Percentiles rank a stretch among this genome's conserved stretches.
phyloP scores from a whole-genome alignment of 2,888 invertebrate genomes.

The Kuschelorhynchus macadamiae region DNA sequence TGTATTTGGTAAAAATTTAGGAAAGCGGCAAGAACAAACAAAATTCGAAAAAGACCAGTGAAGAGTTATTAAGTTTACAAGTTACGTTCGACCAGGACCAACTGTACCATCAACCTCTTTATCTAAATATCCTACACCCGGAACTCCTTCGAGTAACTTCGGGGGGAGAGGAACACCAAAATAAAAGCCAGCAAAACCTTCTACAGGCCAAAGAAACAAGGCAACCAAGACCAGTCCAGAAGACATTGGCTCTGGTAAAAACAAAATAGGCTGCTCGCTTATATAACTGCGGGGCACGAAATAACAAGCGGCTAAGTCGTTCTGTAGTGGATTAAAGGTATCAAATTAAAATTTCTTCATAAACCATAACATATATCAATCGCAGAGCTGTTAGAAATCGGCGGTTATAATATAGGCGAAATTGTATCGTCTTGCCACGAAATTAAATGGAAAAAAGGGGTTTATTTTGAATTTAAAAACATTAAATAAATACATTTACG shows the following conservation, averaged over 20 bases:
- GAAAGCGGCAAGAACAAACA: constrained; percentile 27
- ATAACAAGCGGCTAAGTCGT: constrained; percentile 28
- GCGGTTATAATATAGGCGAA: constrained; percentile 22
- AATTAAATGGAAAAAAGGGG: constrained; percentile 27
- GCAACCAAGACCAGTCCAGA: constrained; percentile 14
- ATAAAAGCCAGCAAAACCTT: constrained; percentile 2
- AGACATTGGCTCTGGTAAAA: not conserved
- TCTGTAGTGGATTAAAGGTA: constrained; percentile 28
- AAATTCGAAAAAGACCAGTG: constrained; percentile 26
- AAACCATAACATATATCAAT: not conserved
- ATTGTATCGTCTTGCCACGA: constrained; percentile 33
- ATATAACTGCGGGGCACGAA: constrained; percentile 30
- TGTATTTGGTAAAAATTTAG: constrained; percentile 21
- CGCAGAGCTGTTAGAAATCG: constrained; percentile 8
- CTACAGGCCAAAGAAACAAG: constrained; percentile 4
- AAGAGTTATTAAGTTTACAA: constrained; percentile 20
- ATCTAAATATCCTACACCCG: no score
- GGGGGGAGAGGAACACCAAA: constrained; percentile 24
- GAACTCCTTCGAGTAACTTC: constrained; percentile 5
- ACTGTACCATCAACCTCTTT: no score
- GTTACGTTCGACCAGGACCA: not conserved
- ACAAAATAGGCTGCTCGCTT: not conserved
- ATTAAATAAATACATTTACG: constrained; percentile 20
- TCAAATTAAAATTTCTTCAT: no score
- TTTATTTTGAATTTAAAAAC: constrained; percentile 12